These are phyloP conservation scores for Bradypodion ventrale DNA, from an alignment of 2,797 vertebrate genomes.

Conservation along the genomic window DNA sequence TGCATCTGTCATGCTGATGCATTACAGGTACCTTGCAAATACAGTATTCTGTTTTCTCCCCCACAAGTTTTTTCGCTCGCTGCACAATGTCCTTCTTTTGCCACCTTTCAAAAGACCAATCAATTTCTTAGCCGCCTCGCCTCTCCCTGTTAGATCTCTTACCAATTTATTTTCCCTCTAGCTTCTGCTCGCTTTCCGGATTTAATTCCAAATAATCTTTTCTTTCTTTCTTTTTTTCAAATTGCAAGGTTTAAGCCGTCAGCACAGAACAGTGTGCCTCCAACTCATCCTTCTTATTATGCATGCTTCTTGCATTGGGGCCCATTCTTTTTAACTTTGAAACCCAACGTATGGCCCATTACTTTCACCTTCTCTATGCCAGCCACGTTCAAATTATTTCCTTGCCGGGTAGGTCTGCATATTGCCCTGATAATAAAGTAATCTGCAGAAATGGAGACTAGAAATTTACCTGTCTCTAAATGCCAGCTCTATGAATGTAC, in stretches of 20 bases:
- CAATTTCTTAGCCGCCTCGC: conserved; percentile 24
- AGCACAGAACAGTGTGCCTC: conserved; percentile 26
- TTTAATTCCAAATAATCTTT: conserved; percentile 29
- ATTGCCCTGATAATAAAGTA: conserved; percentile 33
- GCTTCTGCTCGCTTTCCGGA: conserved; percentile 22
- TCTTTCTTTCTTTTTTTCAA: background rate
- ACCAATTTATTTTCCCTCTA: conserved; percentile 64
- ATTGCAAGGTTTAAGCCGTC: background rate
- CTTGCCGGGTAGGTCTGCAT: background rate
- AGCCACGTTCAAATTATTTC: conserved; percentile 34
- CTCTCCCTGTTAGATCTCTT: conserved; percentile 45
- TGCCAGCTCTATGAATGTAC: background rate
- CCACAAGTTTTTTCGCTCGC: no score
- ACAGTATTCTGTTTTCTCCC: no score
- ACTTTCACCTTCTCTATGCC: background rate
- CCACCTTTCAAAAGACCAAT: conserved; percentile 46
- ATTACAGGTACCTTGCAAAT: background rate
- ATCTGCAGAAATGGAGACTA: conserved; percentile 29
- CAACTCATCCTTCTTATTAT: conserved; percentile 51
- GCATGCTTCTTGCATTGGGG: conserved; percentile 19
- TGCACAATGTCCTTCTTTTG: conserved; percentile 20
- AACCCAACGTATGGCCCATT: background rate
- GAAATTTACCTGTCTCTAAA: conserved; percentile 42
- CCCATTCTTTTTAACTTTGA: conserved; percentile 26
- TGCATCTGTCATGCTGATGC: background rate